These are phyloP conservation scores for Thereva unica DNA, from an alignment of 2,888 invertebrate genomes.

Conservation along the genomic window DNA sequence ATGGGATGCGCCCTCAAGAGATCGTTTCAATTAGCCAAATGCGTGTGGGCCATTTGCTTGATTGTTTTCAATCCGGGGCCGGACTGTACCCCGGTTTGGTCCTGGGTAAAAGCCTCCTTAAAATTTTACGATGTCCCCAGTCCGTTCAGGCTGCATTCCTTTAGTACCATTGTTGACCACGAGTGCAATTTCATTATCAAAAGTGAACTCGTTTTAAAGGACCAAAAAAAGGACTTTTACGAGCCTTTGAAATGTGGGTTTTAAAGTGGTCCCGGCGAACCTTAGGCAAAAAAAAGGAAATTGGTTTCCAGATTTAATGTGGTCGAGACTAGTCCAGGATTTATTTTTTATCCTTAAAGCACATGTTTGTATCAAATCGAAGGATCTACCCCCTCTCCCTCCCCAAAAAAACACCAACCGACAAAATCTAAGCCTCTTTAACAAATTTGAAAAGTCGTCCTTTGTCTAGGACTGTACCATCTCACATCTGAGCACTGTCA, in stretches of 20 bases:
- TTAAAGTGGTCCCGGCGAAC: neutral
- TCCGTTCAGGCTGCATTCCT: neutral
- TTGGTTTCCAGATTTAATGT: no score
- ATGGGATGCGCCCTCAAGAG: conserved; percentile 5
- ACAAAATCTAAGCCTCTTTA: conserved; percentile 4
- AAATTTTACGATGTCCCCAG: conserved; percentile 17
- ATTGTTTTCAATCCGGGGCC: conserved; percentile 46
- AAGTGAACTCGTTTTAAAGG: conserved; percentile 21
- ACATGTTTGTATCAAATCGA: conserved; percentile 5
- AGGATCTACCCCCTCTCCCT: neutral
- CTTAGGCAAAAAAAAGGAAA: no score
- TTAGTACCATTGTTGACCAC: conserved; percentile 16
- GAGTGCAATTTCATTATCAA: conserved; percentile 35
- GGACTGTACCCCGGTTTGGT: conserved; percentile 10
- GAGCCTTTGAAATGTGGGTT: neutral
- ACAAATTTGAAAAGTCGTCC: neutral
- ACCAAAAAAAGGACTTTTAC: neutral
- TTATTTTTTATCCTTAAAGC: conserved; percentile 1
- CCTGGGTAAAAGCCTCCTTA: conserved; percentile 4
- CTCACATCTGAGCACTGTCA: conserved; percentile 13
- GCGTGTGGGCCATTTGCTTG: conserved; percentile 52
- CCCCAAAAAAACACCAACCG: neutral
- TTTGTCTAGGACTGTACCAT: conserved; percentile 1
- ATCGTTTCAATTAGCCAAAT: conserved; percentile 55
- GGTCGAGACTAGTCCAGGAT: neutral